Percentiles rank a stretch among this genome's conserved stretches.
These are phyloP conservation scores for Artibeus lituratus DNA, from an alignment of 2,797 vertebrate genomes.

Conservation along the genomic window DNA sequence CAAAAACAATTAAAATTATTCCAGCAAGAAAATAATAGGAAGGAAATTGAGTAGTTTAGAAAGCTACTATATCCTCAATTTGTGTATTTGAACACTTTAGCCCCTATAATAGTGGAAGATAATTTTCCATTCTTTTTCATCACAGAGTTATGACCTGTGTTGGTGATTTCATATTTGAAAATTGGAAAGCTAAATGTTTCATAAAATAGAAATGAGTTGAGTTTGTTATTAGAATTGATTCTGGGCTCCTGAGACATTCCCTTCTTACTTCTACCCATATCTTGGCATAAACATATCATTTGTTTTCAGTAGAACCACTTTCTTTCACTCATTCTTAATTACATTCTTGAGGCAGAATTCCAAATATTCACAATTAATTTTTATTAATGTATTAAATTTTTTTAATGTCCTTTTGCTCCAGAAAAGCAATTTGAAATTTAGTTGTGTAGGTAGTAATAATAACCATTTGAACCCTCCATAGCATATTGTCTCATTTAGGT, in stretches of 20 bases:
- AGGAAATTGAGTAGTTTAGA: conserved; percentile 38
- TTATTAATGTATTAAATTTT: conserved; percentile 77
- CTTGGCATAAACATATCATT: conserved; percentile 61
- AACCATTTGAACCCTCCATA: conserved; percentile 25
- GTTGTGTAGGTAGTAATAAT: conserved; percentile 61
- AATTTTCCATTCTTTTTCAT: conserved; percentile 50
- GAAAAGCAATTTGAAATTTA: conserved; percentile 73
- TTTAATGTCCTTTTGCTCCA: conserved; percentile 62
- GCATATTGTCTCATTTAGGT: conserved; percentile 55
- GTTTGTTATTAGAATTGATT: conserved; percentile 67
- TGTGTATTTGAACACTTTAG: conserved; percentile 34
- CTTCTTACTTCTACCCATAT: conserved; percentile 65
- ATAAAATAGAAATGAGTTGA: conserved; percentile 70
- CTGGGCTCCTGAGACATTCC: conserved; percentile 35
- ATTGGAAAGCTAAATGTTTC: conserved; percentile 74
- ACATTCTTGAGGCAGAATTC: conserved; percentile 61
- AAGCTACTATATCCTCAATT: conserved; percentile 10
- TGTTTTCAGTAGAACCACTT: conserved; percentile 70
- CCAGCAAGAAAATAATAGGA: conserved; percentile 4
- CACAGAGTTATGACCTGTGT: conserved; percentile 31
- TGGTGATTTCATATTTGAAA: conserved; percentile 54
- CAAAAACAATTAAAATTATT: conserved; percentile 35
- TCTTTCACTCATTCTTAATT: conserved; percentile 72
- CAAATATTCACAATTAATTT: conserved; percentile 73
- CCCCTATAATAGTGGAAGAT: conserved; percentile 35